Evolutionary conservation across 1,140 invertebrate species (phyloP).

Genomic region (Pomacea maculata): DNA sequence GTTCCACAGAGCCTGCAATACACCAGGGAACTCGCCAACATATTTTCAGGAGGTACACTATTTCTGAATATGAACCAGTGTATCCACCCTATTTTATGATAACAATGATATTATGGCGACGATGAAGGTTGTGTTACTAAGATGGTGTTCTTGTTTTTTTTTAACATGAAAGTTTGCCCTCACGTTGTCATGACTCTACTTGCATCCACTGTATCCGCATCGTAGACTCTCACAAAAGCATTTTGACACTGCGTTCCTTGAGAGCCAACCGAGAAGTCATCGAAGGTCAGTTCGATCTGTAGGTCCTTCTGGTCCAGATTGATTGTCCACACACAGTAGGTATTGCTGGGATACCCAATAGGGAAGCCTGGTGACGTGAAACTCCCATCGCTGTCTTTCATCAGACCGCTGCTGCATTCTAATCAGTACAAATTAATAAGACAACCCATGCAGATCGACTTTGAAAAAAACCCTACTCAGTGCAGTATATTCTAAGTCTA

Average conservation of each 20-base stretch:
- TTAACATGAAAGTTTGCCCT: neutral
- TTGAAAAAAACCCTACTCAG: no score
- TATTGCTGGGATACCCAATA: neutral
- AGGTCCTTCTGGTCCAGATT: neutral
- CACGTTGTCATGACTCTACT: neutral
- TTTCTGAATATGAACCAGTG: neutral
- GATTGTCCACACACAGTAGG: conserved; percentile 1
- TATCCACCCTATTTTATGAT: neutral
- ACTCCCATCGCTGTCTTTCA: neutral
- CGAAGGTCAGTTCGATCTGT: neutral
- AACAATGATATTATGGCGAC: neutral
- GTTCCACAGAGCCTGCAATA: neutral
- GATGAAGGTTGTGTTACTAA: neutral
- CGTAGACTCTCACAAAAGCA: neutral
- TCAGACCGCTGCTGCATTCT: neutral
- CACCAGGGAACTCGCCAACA: neutral
- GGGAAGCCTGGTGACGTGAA: conserved; percentile 1
- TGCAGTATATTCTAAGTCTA: no score
- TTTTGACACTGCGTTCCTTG: neutral
- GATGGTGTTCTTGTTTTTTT: neutral
- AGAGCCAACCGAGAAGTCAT: neutral
- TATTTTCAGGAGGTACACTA: neutral
- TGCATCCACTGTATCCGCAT: neutral
- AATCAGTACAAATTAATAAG: neutral
- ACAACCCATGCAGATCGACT: no score